Conservation (phyloP, 2,888 invertebrate genomes). For the Dasypogon diadema region DNA sequence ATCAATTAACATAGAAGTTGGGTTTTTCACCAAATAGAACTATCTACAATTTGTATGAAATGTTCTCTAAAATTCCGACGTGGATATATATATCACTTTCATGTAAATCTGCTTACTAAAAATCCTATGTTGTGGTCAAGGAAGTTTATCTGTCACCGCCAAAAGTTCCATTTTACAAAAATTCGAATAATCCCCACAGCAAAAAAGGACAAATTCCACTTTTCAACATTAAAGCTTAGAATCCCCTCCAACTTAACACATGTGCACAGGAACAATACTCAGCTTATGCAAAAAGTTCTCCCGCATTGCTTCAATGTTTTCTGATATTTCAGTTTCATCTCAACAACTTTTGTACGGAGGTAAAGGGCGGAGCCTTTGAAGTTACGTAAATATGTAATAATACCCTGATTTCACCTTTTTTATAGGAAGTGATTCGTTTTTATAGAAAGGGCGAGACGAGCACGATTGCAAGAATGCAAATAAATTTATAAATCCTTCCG, state of each 20-base stretch:
- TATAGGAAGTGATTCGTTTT: background rate
- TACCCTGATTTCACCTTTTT: slow-evolving; percentile 1
- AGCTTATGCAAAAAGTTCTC: slow-evolving; percentile 16
- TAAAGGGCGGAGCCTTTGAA: background rate
- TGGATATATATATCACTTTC: background rate
- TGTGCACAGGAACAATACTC: slow-evolving; percentile 11
- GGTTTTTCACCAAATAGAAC: too few relatives aligned
- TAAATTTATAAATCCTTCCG: slow-evolving; percentile 20
- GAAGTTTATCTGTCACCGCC: background rate
- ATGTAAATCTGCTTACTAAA: too few relatives aligned
- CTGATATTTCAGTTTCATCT: background rate
- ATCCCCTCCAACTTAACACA: slow-evolving; percentile 11
- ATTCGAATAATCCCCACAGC: slow-evolving; percentile 24
- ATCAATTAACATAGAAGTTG: slow-evolving; percentile 14
- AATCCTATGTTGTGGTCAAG: background rate
- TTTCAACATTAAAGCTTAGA: slow-evolving; percentile 10
- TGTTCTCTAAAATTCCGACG: slow-evolving; percentile 11
- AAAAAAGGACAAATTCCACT: slow-evolving; percentile 23
- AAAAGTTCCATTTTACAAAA: slow-evolving; percentile 14
- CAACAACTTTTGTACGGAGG: slow-evolving; percentile 2
- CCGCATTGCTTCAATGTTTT: background rate
- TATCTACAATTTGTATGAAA: background rate
- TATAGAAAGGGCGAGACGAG: background rate
- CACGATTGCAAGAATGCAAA: background rate
- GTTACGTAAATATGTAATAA: slow-evolving; percentile 27